Evolutionary conservation across 2,888 invertebrate genomes (phyloP).

Genomic region (Heliconius charithonia): DNA sequence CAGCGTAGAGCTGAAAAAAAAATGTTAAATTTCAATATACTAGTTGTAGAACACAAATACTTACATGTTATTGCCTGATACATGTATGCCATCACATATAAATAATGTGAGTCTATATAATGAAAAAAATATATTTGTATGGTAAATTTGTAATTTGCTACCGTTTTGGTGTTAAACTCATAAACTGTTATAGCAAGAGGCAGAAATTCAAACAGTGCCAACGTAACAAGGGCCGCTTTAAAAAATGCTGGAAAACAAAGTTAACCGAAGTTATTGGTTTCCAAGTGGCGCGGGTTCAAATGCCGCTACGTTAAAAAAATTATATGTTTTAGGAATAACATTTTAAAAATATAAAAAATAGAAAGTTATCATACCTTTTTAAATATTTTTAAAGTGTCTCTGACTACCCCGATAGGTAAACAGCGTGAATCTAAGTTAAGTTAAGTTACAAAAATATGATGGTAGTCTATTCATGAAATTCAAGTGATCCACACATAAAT

Average conservation of each 20-base stretch:
- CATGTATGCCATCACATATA: constrained; percentile 40
- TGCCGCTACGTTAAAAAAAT: too few relatives aligned
- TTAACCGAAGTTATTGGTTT: too few relatives aligned
- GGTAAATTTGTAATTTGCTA: constrained; percentile 39
- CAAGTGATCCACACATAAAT: too few relatives aligned
- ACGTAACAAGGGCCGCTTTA: constrained; percentile 22
- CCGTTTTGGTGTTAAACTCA: constrained; percentile 17
- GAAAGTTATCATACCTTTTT: neutral
- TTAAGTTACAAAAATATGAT: too few relatives aligned
- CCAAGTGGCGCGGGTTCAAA: too few relatives aligned
- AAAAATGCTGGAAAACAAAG: constrained; percentile 40
- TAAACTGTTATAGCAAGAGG: constrained; percentile 43
- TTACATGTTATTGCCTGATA: constrained; percentile 42
- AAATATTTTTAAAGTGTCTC: too few relatives aligned
- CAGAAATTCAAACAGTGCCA: constrained; percentile 33
- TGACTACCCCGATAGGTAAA: too few relatives aligned
- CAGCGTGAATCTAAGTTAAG: too few relatives aligned
- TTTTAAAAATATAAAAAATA: too few relatives aligned
- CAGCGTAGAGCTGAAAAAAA: too few relatives aligned
- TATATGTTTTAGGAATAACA: too few relatives aligned
- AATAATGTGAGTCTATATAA: constrained; percentile 34
- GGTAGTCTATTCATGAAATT: too few relatives aligned
- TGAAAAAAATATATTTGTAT: constrained; percentile 43
- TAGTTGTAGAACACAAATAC: constrained; percentile 14
- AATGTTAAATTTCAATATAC: neutral